A percentile compares a stretch with the other conserved stretches of the same genome.
Conservation (phyloP, 2,797 vertebrate species). For the Gephyroberyx darwinii region DNA sequence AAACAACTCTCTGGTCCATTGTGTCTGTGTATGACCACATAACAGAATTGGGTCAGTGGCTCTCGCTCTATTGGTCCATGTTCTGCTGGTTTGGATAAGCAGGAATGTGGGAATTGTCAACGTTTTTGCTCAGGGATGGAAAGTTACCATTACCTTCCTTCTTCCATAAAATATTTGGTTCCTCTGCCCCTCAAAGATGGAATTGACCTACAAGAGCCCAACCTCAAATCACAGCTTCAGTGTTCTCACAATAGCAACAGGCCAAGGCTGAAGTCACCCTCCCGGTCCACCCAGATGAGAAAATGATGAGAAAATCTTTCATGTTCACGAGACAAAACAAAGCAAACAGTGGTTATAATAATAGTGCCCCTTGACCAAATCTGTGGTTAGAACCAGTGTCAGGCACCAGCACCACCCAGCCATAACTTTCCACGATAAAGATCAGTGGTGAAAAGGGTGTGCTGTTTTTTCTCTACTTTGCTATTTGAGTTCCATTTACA, state of each 20-base stretch:
- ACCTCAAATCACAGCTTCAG: conserved; percentile 53
- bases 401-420: conserved; percentile 40
- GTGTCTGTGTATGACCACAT: neutral
- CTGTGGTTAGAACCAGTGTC: conserved; percentile 32
- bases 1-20: neutral
- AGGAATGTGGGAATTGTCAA: conserved; percentile 27
- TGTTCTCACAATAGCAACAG: conserved; percentile 24
- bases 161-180: conserved; percentile 25
- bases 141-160: conserved; percentile 22
- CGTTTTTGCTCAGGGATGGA: conserved; percentile 17
- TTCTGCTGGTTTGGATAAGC: conserved; percentile 3
- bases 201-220: conserved; percentile 3
- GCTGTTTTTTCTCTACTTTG: conserved; percentile 25
- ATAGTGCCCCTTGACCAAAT: conserved; percentile 12
- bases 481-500: neutral
- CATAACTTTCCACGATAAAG: conserved; percentile 55
- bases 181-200: conserved; percentile 47
- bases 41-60: conserved; percentile 59
- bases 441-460: conserved; percentile 31
- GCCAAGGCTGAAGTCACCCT: conserved; percentile 17
- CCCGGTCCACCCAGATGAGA: neutral
- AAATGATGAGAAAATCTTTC: neutral
- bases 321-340: neutral
- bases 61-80: conserved; percentile 39
- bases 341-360: conserved; percentile 19